Evolutionary conservation across 2,113 vertebrate species (phyloP).

Genomic region (Tympanuchus pallidicinctus): DNA sequence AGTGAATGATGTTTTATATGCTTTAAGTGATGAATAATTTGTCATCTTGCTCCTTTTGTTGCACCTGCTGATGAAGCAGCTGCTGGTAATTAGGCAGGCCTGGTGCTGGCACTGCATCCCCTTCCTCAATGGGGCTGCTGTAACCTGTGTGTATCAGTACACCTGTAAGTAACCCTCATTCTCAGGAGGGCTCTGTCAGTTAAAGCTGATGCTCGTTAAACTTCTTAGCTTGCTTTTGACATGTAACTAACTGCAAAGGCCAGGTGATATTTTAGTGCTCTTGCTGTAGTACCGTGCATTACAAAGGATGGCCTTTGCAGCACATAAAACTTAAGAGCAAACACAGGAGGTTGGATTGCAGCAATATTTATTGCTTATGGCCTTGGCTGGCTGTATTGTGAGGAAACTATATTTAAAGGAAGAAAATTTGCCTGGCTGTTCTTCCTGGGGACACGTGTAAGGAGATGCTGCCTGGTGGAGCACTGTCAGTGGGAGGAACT

Average conservation of each 20-base stretch:
- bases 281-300: background rate
- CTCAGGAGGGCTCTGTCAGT: background rate
- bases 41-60: background rate
- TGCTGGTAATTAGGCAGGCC: background rate
- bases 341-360: background rate
- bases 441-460: background rate
- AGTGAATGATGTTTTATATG: background rate
- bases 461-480: background rate
- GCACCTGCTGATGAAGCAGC: background rate
- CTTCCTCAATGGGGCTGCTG: background rate
- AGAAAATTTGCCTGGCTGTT: background rate
- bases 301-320: background rate
- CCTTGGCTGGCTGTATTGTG: fast-evolving
- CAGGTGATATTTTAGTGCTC: background rate
- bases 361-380: background rate
- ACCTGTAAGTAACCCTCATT: background rate
- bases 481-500: background rate
- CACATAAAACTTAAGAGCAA: background rate
- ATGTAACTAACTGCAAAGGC: background rate
- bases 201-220: background rate
- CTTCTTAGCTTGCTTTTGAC: background rate
- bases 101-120: background rate
- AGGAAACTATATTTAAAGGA: background rate
- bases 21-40: background rate
- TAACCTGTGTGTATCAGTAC: background rate